Base-by-base conservation (phyloP, 2,888 invertebrate genomes). In the Sabatieria punctata region DNA sequence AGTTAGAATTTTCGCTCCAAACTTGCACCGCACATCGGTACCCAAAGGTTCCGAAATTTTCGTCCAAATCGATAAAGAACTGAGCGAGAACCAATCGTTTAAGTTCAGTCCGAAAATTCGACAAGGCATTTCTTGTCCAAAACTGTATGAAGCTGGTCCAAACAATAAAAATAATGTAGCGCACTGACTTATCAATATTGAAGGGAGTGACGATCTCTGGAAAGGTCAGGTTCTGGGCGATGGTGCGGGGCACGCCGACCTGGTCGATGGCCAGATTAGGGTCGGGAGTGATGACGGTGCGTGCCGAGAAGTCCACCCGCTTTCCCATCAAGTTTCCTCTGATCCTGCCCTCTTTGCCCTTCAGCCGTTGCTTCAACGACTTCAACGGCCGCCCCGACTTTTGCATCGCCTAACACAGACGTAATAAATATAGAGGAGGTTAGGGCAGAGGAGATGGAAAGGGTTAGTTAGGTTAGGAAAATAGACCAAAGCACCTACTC, bases 261-360 rank as follows among this genome's bases (percentile, higher is more conserved):
- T 91, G 88, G 68, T 85, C 91, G 66, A 85, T 93, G 61, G 27
- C 37, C 21, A 73, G 58, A 50, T 71, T 73, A 1, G 73, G 73
- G 56, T 73, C 73, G 4, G 73, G 71, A 21, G 73, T 73, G 57
- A 73, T 73, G 45, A 99, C 97, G 60, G 97, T 97, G 68, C 97
- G 81, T 4, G 93, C 97, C 0, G 95, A 95, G 67, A 97, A 99
- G 66, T 99, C 97, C 0, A 99, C 97, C 74, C 97, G 88, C 68
- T 97, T 97, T 46, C 97, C 97, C 97, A 99, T 99, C 59, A 99
- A 77, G 69, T 99, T 99, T 59, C 97, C 97, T 69, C 97, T 76
- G 61, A 99, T 95, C 61, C 97, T 77, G 0, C 97, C 97, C 77
- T 99, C 97, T 66, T 99, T 99, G 21, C 95, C 93, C 71, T 95